Conservation (phyloP, 1,140 invertebrate species). For the Popillia japonica region DNA sequence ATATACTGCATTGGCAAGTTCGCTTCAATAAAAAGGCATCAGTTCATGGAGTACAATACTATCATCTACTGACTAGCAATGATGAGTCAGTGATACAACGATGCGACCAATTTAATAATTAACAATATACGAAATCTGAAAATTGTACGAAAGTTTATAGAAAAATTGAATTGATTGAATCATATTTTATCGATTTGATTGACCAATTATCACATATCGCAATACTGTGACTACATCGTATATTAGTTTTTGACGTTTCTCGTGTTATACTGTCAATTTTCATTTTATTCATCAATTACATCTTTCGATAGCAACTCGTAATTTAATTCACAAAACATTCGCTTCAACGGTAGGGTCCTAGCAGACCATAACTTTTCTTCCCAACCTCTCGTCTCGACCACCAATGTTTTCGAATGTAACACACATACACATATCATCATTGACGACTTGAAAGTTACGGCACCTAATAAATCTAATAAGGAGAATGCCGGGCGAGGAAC, state of each 20-base stretch:
- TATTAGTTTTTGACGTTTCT: background rate
- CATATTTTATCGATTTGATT: too few relatives aligned
- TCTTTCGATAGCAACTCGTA: conserved; percentile 9
- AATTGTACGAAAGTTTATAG: too few relatives aligned
- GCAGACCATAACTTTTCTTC: background rate
- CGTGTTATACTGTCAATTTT: background rate
- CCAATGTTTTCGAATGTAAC: background rate
- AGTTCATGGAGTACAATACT: too few relatives aligned
- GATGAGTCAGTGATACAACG: too few relatives aligned
- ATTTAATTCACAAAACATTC: background rate
- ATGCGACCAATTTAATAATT: too few relatives aligned
- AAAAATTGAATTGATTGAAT: too few relatives aligned
- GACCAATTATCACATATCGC: too few relatives aligned
- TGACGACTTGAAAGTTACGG: conserved; percentile 30
- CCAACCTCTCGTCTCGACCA: background rate
- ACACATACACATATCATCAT: conserved; percentile 20
- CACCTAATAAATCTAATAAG: conserved; percentile 24
- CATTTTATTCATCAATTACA: background rate
- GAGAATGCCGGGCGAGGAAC: background rate
- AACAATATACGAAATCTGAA: too few relatives aligned
- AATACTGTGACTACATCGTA: too few relatives aligned
- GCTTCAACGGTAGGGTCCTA: background rate
- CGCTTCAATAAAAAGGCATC: too few relatives aligned
- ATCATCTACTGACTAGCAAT: too few relatives aligned
- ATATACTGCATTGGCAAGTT: too few relatives aligned